A percentile compares a stretch with the other conserved stretches of the same genome.
Conservation (phyloP, 2,888 invertebrate genomes). For the Tinea semifulvella region DNA sequence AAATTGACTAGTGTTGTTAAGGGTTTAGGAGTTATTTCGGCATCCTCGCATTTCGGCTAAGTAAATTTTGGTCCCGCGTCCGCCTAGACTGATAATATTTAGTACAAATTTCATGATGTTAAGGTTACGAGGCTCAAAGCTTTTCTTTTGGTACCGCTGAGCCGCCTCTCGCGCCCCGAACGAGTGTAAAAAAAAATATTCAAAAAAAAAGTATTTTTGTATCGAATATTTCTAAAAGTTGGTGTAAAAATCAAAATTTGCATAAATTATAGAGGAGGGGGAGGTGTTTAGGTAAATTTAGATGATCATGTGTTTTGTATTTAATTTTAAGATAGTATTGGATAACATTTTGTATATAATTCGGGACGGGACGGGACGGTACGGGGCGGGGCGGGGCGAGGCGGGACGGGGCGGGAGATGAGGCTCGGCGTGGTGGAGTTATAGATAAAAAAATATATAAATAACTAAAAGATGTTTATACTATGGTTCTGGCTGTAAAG, state of each 20-base stretch:
- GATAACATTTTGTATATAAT: slow-evolving; percentile 74
- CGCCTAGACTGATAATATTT: slow-evolving; percentile 62
- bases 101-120: slow-evolving; percentile 67
- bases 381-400: background rate
- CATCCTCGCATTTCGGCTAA: slow-evolving; percentile 68
- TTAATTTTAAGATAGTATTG: slow-evolving; percentile 70
- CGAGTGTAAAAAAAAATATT: slow-evolving; percentile 66
- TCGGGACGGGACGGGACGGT: background rate
- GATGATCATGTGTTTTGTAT: slow-evolving; percentile 67
- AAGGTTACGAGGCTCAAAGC: slow-evolving; percentile 68
- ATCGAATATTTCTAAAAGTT: slow-evolving; percentile 69
- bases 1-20: slow-evolving; percentile 45
- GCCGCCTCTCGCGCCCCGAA: slow-evolving; percentile 36
- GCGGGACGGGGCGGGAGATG: slow-evolving; percentile 22
- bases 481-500: slow-evolving; percentile 65
- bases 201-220: slow-evolving; percentile 68
- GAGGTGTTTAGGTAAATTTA: slow-evolving; percentile 60
- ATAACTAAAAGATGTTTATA: slow-evolving; percentile 67
- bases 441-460: slow-evolving; percentile 64
- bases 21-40: slow-evolving; percentile 61
- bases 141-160: slow-evolving; percentile 55
- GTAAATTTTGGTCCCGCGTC: slow-evolving; percentile 56
- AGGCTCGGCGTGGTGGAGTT: slow-evolving; percentile 39
- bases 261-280: slow-evolving; percentile 61
- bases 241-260: slow-evolving; percentile 70